Conservation (phyloP, 92 coral and sea anemone species). For the Epizoanthus fatuus region DNA sequence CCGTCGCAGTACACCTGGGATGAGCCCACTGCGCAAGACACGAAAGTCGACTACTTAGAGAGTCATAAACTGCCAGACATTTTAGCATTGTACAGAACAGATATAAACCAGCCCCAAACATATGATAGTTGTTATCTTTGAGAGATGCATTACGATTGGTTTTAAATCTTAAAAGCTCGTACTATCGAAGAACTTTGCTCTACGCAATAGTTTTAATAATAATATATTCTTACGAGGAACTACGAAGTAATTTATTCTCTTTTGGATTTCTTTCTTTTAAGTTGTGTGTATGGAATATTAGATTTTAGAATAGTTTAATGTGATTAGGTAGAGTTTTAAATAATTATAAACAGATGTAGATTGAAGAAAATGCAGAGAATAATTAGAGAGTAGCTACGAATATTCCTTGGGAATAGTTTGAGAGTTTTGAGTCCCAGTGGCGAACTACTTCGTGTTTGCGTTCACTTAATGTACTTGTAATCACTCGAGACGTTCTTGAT, state of each 20-base stretch:
- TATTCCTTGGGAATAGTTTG: constrained; percentile 4
- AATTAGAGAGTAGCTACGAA: neutral
- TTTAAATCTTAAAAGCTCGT: neutral
- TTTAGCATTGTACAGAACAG: constrained; percentile 15
- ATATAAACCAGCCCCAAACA: constrained; percentile 25
- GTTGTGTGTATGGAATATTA: neutral
- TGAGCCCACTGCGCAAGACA: constrained; percentile 97
- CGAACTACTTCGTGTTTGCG: constrained; percentile 24
- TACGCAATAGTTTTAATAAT: neutral
- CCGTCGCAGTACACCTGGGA: constrained; percentile 90
- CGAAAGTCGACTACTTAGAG: constrained; percentile 85
- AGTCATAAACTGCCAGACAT: neutral
- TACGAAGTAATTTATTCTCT: neutral
- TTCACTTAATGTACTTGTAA: constrained; percentile 14
- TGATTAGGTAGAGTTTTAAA: constrained; percentile 23
- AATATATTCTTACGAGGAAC: constrained; percentile 25
- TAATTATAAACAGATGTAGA: neutral
- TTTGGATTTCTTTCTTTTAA: neutral
- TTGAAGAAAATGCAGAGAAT: neutral
- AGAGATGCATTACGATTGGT: constrained; percentile 12
- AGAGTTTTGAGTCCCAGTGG: neutral
- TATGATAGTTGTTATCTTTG: neutral
- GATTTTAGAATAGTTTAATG: constrained; percentile 1
- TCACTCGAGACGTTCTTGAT: neutral
- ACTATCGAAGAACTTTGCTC: neutral